Conservation (phyloP, 2,888 invertebrate genomes). For the Spatulosminthurus flaviceps region DNA sequence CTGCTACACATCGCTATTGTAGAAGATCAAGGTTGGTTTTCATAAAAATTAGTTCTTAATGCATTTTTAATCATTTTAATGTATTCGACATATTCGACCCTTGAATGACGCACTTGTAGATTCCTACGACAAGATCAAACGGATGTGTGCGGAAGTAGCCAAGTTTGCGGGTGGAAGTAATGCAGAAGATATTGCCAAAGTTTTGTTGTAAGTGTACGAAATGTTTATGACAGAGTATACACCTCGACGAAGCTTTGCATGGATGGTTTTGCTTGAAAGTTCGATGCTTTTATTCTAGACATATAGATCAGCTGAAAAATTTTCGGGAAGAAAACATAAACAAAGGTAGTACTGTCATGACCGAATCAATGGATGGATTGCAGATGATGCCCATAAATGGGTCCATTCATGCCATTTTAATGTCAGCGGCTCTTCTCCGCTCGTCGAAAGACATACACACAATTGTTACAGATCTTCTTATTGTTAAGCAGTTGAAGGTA, state of each 20-base stretch:
- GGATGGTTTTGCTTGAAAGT: too few relatives aligned
- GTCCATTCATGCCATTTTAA: slow-evolving; percentile 78
- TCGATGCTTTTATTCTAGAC: slow-evolving; percentile 28
- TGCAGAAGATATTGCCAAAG: slow-evolving; percentile 52
- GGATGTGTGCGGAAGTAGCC: slow-evolving; percentile 80
- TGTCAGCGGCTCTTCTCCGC: slow-evolving; percentile 84
- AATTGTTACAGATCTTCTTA: slow-evolving; percentile 81
- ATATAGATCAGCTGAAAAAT: slow-evolving; percentile 44
- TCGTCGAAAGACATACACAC: slow-evolving; percentile 84
- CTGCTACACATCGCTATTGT: slow-evolving; percentile 58
- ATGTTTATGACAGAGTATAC: too few relatives aligned
- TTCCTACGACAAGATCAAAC: slow-evolving; percentile 74
- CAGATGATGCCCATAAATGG: slow-evolving; percentile 51
- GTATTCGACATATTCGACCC: too few relatives aligned
- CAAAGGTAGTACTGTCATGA: slow-evolving; percentile 18
- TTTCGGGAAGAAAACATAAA: slow-evolving; percentile 38
- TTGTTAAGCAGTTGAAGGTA: slow-evolving; percentile 84
- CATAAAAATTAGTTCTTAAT: slow-evolving; percentile 12
- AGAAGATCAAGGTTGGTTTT: slow-evolving; percentile 58
- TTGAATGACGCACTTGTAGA: too few relatives aligned
- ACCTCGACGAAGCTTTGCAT: too few relatives aligned
- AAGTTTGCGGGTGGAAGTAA: slow-evolving; percentile 60
- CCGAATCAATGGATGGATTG: slow-evolving; percentile 11
- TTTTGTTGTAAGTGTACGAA: slow-evolving; percentile 54
- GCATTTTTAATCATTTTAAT: too few relatives aligned